Conservation (phyloP, 2,888 invertebrate species). For the Eucriotettix oculatus region DNA sequence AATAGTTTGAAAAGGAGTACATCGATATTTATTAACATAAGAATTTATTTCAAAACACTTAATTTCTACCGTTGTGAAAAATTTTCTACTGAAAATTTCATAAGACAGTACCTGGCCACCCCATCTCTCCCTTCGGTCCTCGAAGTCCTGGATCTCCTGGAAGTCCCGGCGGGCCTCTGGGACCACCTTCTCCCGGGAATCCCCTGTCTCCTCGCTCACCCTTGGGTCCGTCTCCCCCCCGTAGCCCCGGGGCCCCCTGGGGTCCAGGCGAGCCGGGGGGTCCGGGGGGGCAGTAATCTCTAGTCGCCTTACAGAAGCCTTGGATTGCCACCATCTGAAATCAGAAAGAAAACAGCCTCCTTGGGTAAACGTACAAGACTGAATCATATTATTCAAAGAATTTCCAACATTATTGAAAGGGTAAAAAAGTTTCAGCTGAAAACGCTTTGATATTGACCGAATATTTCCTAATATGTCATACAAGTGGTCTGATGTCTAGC, state of each 20-base stretch:
- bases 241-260: constrained; percentile 23
- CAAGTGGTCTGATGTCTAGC: too few species aligned
- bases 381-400: too few species aligned
- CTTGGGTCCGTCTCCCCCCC: constrained; percentile 18
- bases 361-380: too few species aligned
- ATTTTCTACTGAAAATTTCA: too few species aligned
- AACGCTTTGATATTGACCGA: too few species aligned
- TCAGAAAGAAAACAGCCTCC: neutral
- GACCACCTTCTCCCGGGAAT: constrained; percentile 24
- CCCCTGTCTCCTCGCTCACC: constrained; percentile 25
- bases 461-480: too few species aligned
- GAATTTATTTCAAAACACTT: too few species aligned
- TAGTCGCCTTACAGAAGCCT: constrained; percentile 67
- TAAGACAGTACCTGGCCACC: constrained; percentile 23
- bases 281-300: constrained; percentile 60
- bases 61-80: too few species aligned
- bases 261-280: constrained; percentile 40
- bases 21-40: too few species aligned
- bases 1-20: too few species aligned
- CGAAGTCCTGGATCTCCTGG: constrained; percentile 50
- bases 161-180: constrained; percentile 38
- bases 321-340: constrained; percentile 65
- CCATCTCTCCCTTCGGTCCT: constrained; percentile 53
- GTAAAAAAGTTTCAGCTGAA: too few species aligned
- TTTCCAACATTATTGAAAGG: too few species aligned